Evolutionary conservation across 2,888 invertebrate genomes (phyloP), one percentile per base, ranked within the genome.

Genomic region (Antheraea yamamai): DNA sequence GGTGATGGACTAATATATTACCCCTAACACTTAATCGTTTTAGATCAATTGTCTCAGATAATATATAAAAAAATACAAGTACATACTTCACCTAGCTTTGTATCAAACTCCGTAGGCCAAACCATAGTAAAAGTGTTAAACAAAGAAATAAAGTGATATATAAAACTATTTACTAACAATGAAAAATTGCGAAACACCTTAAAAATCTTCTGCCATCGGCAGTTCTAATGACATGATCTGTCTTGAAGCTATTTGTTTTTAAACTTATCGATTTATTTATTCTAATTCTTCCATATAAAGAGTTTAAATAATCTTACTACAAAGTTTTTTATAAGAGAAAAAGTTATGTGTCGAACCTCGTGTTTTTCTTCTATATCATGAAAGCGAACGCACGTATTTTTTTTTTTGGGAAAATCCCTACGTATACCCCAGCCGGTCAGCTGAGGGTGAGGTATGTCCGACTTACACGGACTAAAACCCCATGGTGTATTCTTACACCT

Each of bases 31-130:
- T 55, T 52, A 18, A 18, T 52, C 52, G 14, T 52, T 16, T 20
- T 3, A 55, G 4, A 16, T 18, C 20, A 12, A 12, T 47, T 55
- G 4, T 7, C 20, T 16, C 55, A 55, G 8, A 58, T 23, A 58
- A n/a, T n/a, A 58, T 58, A 58, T 20, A 20, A 58, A 58, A 6
- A 20, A 10, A 23, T 23, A 61, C 23, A 23, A 61, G 10, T 39
- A 77, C 82, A 87, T 84, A 93, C 94, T 82, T 93, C 92, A 20
- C 81, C 83, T 58, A 93, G 83, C 81, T 91, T 92, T 0, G 61
- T 75, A 82, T 94, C 94, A 39, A 75, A 75, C 4, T 83, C 83
- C 3, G 93, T 92, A 18, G 93, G 93, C 94, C 94, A 94, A 20
- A 92, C 92, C 92, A 92, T 94, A 58, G 47, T 85, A 75, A n/a